Base-by-base conservation (phyloP, 2,797 vertebrate species). In the Pangasius djambal region DNA sequence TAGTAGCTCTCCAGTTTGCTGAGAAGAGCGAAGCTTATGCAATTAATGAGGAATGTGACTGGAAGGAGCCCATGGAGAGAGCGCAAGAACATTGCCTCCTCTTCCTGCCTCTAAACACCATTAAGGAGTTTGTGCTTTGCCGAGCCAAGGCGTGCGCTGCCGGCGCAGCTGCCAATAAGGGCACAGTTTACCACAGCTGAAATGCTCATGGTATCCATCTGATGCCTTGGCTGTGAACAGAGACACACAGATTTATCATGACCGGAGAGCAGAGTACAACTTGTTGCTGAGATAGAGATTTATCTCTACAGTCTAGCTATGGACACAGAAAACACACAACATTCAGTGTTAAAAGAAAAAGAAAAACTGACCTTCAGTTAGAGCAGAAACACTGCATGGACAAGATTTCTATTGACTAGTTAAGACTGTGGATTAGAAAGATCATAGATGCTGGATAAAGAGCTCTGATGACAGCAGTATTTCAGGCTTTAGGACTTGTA, bases 11-110 rank as follows among this genome's bases (percentile, higher is more conserved):
- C 72, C 22, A 44, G 83, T 86, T 89, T 83, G 65, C 63, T 28
- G 88, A 89, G 72, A 79, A 86, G 69, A 81, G 86, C 52, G 44
- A 88, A 87, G 88, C 88, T 89, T 69, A 77, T 50, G 75, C 89
- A 88, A 86, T 83, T 92, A 93, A 93, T 90, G 91, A 92, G 86
- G 85, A 92, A 89, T 89, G 72, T 77, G 90, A 89, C 87, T 89
- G 75, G 85, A 90, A 91, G 88, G 79, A 83, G 75, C 65, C 74
- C 85, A 85, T 44, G 44, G 86, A 88, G 90, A 88, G 55, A 86
- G 59, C 15, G 52, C 50, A 52, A 88, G 89, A 88, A 87, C 88
- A 87, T 86, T 90, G 85, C 85, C 87, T 87, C 67, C 79, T 81
- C 81, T 67, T 85, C 85, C 75, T 88, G 86, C 90, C 82, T 79